Base-by-base conservation (phyloP, 2,888 invertebrate genomes). In the Alloplasta piceator region DNA sequence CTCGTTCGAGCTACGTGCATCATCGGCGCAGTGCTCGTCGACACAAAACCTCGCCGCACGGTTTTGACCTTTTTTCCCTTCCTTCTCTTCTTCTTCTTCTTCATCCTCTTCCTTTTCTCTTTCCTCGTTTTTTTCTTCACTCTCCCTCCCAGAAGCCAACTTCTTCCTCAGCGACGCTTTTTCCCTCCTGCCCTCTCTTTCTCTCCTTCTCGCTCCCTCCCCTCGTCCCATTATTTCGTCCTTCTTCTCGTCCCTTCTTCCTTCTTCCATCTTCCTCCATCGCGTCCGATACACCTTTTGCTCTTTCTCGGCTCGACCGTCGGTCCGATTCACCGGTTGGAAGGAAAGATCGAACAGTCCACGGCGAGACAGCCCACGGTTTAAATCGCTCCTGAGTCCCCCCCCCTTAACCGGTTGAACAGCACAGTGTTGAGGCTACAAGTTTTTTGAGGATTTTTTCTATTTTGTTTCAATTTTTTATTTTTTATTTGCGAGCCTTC, bases 1-100 rank as follows among this genome's bases (percentile, higher is more conserved):
- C 85, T 88, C 85, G 83, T 85, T 82, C 76, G 85, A 82, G 83
- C 81, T 84, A 78, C 80, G 84, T 80, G 82, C 85, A 85, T 81
- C 82, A 83, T 83, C 84, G 80, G 76, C 79, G 50, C n/a, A 9
- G 67, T 60, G 73, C 78, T 78, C 78, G 78, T 71, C 82, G 82
- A 76, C 72, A 68, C 78, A 50, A 75, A 74, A 80, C 75, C 70
- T 67, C 71, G 79, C 58, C 76, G 61, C 75, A 77, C 56, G 63
- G 72, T 78, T 80, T 26, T 61, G 46, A 55, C 75, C 81, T 64
- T 38, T 68, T 46, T 56, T 50, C 58, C 39, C 36, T 63, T 64
- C 58, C 60, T 50, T 50, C 5, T 55, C 38, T 61, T 55, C 41
- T 73, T 60, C 43, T 43, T 41, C 61, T 36, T 63, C 60, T 72